Base-by-base conservation (phyloP, 53 echinoderm and acorn worm genomes). In the Hippasteria phrygiana region DNA sequence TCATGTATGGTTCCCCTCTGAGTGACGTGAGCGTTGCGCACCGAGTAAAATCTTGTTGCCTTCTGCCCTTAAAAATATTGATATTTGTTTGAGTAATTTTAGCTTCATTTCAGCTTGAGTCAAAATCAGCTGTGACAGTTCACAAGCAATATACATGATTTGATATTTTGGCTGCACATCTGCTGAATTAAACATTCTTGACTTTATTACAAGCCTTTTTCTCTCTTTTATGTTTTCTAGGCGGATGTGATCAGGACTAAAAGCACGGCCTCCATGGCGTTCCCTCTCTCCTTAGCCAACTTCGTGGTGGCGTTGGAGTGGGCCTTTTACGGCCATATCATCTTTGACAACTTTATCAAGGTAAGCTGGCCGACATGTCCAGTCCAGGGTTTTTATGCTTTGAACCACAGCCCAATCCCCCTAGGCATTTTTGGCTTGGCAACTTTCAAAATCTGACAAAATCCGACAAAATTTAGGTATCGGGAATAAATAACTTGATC, bases 181-280 rank as follows among this genome's bases (percentile, higher is more conserved):
- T 59, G 4, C 59, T 20, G 59, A 24, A 4, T 59, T 59, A 9
- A 18, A 18, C 10, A 59, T 9, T 9, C 20, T 59, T 8, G 10
- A 59, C 20, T 59, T 20, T 59, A 18, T 59, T 59, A 11, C 18
- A 11, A 11, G 20, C 6, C 3, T 24, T 18, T 80, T 2, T 65
- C 27, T 66, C 27, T 16, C 38, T 51, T 12, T 39, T 55, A 62
- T 73, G 20, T 56, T 47, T 75, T 91, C 28, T 88, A 96, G 97
- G 84, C 86, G 59, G 88, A 95, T 74, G 95, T 96, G 0, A 79
- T 95, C 17, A 62, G 87, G 48, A 96, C 91, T 37, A 95, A 95
- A 64, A 95, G 97, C 75, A 95, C 97, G 3, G 94, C 93, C 28
- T 86, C 90, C 13, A 85, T 96, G 50, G 91, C 97, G 3, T 96